Evolutionary conservation across 30 jellyfish, hydroid and myxozoan genomes (phyloP), one percentile per base, ranked within the genome.

Genomic region (Chrysaora quinquecirrha): DNA sequence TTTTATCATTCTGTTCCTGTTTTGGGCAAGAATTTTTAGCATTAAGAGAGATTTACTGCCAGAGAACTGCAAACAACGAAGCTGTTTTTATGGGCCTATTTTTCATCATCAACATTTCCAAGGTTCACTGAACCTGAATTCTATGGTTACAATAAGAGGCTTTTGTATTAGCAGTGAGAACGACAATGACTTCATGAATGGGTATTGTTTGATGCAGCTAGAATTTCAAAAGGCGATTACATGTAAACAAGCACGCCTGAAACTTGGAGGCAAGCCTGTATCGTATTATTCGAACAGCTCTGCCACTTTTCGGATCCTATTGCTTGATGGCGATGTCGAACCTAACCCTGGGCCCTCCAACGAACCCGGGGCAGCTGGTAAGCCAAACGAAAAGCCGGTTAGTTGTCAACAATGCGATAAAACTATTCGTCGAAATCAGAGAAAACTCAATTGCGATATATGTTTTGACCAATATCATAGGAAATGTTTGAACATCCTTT

Each of bases 181-280:
- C 10, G 72, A 25, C 29, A 60, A 60, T 43, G 72, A 60, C 32
- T 25, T 60, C 32, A 60, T 60, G 72, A 60, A n/a, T 60, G 72
- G 72, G 72, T 60, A n/a, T 60, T n/a, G 33, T 25, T 60, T 12
- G 10, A n/a, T 60, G 72, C 72, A 25, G 33, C 29, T 60, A 60
- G 72, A 60, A 60, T 60, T 60, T 60, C 33, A 25, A 60, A 60
- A 60, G 29, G 72, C 32, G 72, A 60, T 4, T n/a, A 60, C 72
- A 60, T 25, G 33, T 60, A 60, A 60, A 60, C 72, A 60, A 60
- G 72, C 33, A n/a, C 32, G 72, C 72, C 72, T n/a, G 72, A 60
- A 60, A 60, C 72, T 60, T 60, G 72, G 72, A 60, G 72, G 72
- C 72, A n/a, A 60, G 72, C 72, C 72, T 60, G 72, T 60, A 60